These are phyloP conservation scores for Peromyscus californicus DNA, from an alignment of 2,113 vertebrate genomes.

Conservation along the genomic window DNA sequence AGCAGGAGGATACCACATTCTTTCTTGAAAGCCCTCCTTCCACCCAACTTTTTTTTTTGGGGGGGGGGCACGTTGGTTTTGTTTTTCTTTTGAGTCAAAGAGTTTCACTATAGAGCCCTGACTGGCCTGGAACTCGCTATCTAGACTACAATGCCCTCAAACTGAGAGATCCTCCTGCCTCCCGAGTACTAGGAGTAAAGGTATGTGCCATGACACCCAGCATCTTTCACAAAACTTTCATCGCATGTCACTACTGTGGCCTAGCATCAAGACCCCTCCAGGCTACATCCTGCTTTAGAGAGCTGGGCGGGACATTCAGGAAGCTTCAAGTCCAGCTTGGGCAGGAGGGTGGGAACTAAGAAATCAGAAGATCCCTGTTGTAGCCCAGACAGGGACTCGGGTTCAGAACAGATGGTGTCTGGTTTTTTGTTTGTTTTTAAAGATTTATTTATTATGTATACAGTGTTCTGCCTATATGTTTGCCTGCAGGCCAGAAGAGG, in stretches of 20 bases:
- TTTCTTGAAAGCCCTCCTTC: neutral
- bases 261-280: no score
- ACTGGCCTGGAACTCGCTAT: no score
- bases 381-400: neutral
- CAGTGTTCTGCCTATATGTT: neutral
- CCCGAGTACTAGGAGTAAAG: neutral
- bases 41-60: neutral
- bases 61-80: fast-evolving
- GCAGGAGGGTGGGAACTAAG: neutral
- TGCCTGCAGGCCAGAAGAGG: neutral
- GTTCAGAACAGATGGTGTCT: neutral
- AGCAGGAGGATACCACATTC: neutral
- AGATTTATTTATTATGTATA: neutral
- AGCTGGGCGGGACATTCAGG: no score
- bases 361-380: neutral
- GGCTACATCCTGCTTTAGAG: neutral
- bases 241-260: neutral
- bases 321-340: neutral
- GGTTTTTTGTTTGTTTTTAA: neutral
- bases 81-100: neutral
- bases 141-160: neutral
- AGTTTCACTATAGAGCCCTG: neutral
- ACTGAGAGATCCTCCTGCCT: neutral
- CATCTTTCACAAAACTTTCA: neutral
- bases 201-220: no score